Evolutionary conservation across 2,888 invertebrate genomes (phyloP), one percentile per base, ranked within the genome.

Genomic region (Fissipunctia ypsillon): DNA sequence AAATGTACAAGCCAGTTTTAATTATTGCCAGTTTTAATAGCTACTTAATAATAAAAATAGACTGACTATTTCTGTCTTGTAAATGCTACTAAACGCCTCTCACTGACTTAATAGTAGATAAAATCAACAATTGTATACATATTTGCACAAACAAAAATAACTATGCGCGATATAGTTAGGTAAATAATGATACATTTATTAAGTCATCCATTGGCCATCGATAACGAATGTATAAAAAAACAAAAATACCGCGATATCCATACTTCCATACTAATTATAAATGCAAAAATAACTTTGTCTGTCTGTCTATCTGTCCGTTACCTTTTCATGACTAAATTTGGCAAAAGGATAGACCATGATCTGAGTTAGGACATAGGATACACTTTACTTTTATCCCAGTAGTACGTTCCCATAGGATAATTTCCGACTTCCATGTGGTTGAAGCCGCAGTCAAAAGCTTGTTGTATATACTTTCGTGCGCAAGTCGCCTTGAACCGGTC

Each of bases 401-500:
- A 19, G 19, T 41, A 60, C 6, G 60, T 25, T 41, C 10, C 25
- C 12, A 3, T 16, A 12, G 25, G 0, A 19, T 1, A 12, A 28
- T 28, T 43, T 22, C 22, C 22, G 4, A 63, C 0, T 28, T 16
- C 14, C 22, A 63, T 0, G 22, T 10, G 10, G 5, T 9, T 16
- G n/a, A 48, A n/a, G 9, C 16, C 22, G 5, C 31, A 3, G 10
- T 0, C 10, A n/a, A 22, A 43, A 43, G 25, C 9, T 45, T 31
- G 16, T n/a, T 22, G 14, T 45, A 45, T 16, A n/a, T 38, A 56
- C 45, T 43, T 61, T 28, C 61, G 28, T 61, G n/a, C 0, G 22
- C 10, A 19, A n/a, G 7, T 52, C 31, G 57, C 54, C 64, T 65
- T 69, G 56, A 59, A 60, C 80, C 61, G 43, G 79, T 67, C 16